Evolutionary conservation across 2,888 invertebrate species (phyloP), one percentile per base, ranked within the genome.

Genomic region (Leptinotarsa juncta): DNA sequence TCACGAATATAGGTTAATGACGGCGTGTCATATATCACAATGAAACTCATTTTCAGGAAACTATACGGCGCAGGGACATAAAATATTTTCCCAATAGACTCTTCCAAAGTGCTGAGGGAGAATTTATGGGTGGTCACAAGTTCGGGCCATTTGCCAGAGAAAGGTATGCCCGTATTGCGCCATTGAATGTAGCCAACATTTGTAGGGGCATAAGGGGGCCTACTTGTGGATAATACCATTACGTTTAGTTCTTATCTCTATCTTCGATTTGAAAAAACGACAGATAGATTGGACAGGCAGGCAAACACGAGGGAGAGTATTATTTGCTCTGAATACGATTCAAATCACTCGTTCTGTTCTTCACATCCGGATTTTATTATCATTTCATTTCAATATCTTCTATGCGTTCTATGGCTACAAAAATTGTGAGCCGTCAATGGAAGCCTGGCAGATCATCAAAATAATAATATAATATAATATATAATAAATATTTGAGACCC

Each of bases 21-120:
- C 32, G 62, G 42, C 16, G 16, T 16, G 10, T 32, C 62, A 42
- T 62, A 62, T 62, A 62, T 62, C 62, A 62, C 62, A 62, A 62
- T 62, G 42, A 62, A 62, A 62, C 32, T 42, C 62, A 62, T 62
- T 62, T 62, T 62, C 62, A 15, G 32, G n/a, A 62, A 62, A 62
- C 32, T 42, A n/a, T 32, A 62, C 62, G 62, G 2, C 5, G 42
- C 42, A 5, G n/a, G 42, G 18, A 62, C 62, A 62, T 62, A 62
- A 62, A 32, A 62, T 62, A 62, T 62, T 62, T 32, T 62, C 62
- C 62, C 62, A 62, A 62, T 62, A 62, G 62, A 62, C 62, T 62
- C 62, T 18, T 32, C 26, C n/a, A 62, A 32, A 32, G 62, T 62
- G 62, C 32, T 62, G n/a, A 42, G 62, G 62, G 42, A 42, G 26